Base-by-base conservation (phyloP, 2,888 invertebrate species). In the Alcis repandata region DNA sequence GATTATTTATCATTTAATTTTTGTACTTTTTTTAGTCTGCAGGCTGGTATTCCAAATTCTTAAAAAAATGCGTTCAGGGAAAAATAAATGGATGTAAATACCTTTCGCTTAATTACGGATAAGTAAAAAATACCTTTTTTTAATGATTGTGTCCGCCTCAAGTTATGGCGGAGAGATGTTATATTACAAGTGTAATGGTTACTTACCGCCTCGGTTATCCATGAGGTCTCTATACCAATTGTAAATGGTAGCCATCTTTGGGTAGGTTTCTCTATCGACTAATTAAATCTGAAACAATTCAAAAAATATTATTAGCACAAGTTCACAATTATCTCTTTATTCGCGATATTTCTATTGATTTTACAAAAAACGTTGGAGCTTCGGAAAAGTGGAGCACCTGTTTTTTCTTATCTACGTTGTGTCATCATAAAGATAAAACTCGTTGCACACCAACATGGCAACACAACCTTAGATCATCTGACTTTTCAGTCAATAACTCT, bases 141-240 rank as follows among this genome's bases (percentile, higher is more conserved):
- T n/a, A n/a, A 27, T 27, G 27, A 27, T 4, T 27, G 27, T 27
- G 3, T 27, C 6, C 6, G 6, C 3, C 27, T 27, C 27, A 27
- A 27, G 27, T 27, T 6, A 27, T 27, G 2, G 27, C 27, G 27
- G 27, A 27, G 6, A 27, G 2, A 27, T 27, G 6, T 27, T 2
- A 27, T 15, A 15, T 40, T 1, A 11, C 8, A 32, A 8, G 15
- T 2, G 10, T 19, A 13, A 51, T 19, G 19, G 13, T 65, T 67
- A 94, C 95, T 94, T 88, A 96, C 96, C 96, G 83, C 96, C 94
- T 85, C 94, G 95, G 84, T 95, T 96, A 89, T 96, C 95, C 94
- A 96, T 95, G 77, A 96, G 94, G 88, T 96, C 96, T 89, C 92
- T 94, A 86, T 96, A 96, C 91, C 96, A 95, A 85, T 94, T 80